Evolutionary conservation across 2,888 invertebrate species (phyloP), one percentile per base, ranked within the genome.

Genomic region (Eupithecia abbreviata): DNA sequence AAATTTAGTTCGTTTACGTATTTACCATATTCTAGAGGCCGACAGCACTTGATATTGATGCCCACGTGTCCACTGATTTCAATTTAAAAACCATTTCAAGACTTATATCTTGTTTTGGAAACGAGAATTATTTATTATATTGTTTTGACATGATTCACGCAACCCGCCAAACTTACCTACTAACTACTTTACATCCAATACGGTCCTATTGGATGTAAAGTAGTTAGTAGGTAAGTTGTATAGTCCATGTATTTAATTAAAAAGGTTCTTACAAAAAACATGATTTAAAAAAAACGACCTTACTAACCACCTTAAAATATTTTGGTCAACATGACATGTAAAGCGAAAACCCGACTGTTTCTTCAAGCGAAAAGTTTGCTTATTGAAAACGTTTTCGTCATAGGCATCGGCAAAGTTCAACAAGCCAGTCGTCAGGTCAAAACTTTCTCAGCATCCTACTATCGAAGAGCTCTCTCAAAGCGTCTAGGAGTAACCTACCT

Each of bases 21-120:
- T 90, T 90, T 68, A 91, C 83, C 90, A 91, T 90, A 90, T 73
- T 78, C 41, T 85, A 85, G 89, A 91, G 91, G 91, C 85, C 90
- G 77, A 79, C 71, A 69, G 76, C 82, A 84, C 80, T 62, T 68
- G 2, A 68, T 68, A 67, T 43, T 67, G 62, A 78, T 68, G n/a
- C 18, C 79, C 79, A 80, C 82, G 80, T 79, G 82, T 68, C 42
- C 66, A 68, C 43, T 72, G 74, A 15, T 72, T 73, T 74, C 55
- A 77, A 71, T 49, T 73, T 74, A 41, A 67, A 72, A 71, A 70
- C 73, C 70, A 79, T 75, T 72, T 78, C 71, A 75, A 79, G 75
- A 77, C 74, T 79, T 68, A 78, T 18, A 62, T 73, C 73, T 78
- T 75, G 80, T 78, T 81, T 79, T 73, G 77, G 74, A 77, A 82